phyloP scores from a whole-genome alignment of 2,888 invertebrate species.

The Tipula helvola region DNA sequence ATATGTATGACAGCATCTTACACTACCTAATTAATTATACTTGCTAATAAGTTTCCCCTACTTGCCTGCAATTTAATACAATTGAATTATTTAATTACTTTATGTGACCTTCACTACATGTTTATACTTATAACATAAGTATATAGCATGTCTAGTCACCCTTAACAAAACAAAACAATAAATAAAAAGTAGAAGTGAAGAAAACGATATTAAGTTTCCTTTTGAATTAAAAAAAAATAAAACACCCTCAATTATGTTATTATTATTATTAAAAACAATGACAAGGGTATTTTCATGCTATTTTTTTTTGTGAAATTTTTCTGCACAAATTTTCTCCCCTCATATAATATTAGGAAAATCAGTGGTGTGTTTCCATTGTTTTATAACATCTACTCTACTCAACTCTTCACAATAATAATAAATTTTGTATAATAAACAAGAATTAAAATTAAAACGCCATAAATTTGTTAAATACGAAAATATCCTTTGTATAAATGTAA shows the following conservation, averaged over 20 bases:
- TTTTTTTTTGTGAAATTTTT: not conserved
- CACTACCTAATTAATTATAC: too few species aligned
- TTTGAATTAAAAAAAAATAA: not conserved
- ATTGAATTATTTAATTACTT: not conserved
- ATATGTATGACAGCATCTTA: too few species aligned
- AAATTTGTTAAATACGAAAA: not conserved
- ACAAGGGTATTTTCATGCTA: not conserved
- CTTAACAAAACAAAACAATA: not conserved
- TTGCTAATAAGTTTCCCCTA: not conserved
- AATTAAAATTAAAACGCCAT: not conserved
- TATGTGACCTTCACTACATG: not conserved
- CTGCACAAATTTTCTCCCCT: not conserved
- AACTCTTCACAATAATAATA: not conserved
- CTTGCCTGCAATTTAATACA: not conserved
- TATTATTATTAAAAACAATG: slow-evolving; percentile 4
- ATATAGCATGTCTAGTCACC: not conserved
- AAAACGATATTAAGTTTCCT: not conserved
- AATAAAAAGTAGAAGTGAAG: not conserved
- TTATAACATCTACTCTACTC: not conserved
- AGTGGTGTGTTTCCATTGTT: not conserved
- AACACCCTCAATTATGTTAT: not conserved
- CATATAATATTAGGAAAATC: not conserved
- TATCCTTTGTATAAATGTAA: not conserved
- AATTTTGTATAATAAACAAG: not conserved
- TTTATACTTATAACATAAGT: not conserved